These are phyloP conservation scores for Listronotus oregonensis DNA, from an alignment of 1,140 invertebrate genomes.

Conservation along the genomic window DNA sequence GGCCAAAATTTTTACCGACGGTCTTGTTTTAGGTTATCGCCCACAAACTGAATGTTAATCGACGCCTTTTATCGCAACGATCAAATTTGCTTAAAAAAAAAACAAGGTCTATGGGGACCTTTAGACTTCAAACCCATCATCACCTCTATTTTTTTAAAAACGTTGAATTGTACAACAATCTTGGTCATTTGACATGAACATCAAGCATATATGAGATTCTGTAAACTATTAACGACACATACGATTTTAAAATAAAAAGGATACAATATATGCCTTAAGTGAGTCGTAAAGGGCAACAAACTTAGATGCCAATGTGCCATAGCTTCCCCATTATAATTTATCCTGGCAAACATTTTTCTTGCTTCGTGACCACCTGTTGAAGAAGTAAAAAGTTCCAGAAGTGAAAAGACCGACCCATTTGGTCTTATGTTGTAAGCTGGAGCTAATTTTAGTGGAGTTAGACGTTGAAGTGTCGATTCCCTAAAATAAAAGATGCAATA, in stretches of 20 bases:
- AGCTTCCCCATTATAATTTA: conserved; percentile 51
- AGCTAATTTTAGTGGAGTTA: conserved; percentile 49
- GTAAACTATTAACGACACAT: no score
- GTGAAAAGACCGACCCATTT: conserved; percentile 52
- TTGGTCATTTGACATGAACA: no score
- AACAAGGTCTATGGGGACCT: no score
- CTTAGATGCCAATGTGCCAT: conserved; percentile 62
- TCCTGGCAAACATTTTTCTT: conserved; percentile 57
- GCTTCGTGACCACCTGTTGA: conserved; percentile 59
- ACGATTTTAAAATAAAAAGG: conserved; percentile 51
- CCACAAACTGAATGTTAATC: no score
- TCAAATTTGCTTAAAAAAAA: no score
- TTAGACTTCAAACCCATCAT: no score
- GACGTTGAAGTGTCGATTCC: conserved; percentile 45
- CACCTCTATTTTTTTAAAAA: no score
- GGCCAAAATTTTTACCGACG: no score
- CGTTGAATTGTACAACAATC: no score
- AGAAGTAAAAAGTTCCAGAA: conserved; percentile 60
- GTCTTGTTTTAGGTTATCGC: no score
- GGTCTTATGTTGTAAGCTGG: conserved; percentile 50
- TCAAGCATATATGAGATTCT: no score
- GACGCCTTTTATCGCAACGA: no score
- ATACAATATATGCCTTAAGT: conserved; percentile 63
- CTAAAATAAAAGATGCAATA: conserved; percentile 36
- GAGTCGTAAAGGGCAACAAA: conserved; percentile 59